Percentiles rank a stretch among this genome's conserved stretches.
Conservation (phyloP, 2,888 invertebrate species). For the Drosophila lacicola region DNA sequence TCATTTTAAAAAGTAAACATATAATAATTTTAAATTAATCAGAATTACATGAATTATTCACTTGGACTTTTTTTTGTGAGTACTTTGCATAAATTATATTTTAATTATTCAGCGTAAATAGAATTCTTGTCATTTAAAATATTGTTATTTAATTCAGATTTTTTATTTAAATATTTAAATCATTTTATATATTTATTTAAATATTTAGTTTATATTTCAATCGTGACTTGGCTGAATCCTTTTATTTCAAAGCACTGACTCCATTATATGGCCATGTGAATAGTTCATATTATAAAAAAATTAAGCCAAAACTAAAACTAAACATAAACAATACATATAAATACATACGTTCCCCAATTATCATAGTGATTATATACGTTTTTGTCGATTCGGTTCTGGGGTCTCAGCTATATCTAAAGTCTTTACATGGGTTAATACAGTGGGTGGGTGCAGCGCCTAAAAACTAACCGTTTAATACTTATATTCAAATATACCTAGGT, state of each 20-base stretch:
- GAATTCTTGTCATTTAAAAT: no score
- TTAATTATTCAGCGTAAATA: neutral
- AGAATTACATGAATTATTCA: slow-evolving; percentile 1
- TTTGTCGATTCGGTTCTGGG: slow-evolving; percentile 2
- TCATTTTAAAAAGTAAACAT: slow-evolving; percentile 1
- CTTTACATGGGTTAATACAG: slow-evolving; percentile 35
- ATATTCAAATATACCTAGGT: slow-evolving; percentile 45
- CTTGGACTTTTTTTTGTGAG: neutral
- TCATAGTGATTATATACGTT: neutral
- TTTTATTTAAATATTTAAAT: no score
- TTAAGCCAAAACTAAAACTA: neutral
- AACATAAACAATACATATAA: slow-evolving; percentile 5
- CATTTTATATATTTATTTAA: neutral
- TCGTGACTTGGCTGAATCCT: no score
- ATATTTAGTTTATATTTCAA: neutral
- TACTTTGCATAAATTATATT: neutral
- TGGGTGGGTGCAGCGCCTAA: slow-evolving; percentile 35
- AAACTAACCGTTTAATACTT: slow-evolving; percentile 29
- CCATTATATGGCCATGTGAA: slow-evolving; percentile 1
- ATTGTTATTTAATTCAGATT: neutral
- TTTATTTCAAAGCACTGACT: neutral
- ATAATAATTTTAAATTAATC: slow-evolving; percentile 4
- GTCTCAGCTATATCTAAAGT: slow-evolving; percentile 4
- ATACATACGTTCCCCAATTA: slow-evolving; percentile 12
- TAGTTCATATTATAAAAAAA: neutral